Percentiles rank a stretch among this genome's conserved stretches.
Evolutionary conservation across 2,797 vertebrate genomes (phyloP).

Genomic region (Erethizon dorsatum): DNA sequence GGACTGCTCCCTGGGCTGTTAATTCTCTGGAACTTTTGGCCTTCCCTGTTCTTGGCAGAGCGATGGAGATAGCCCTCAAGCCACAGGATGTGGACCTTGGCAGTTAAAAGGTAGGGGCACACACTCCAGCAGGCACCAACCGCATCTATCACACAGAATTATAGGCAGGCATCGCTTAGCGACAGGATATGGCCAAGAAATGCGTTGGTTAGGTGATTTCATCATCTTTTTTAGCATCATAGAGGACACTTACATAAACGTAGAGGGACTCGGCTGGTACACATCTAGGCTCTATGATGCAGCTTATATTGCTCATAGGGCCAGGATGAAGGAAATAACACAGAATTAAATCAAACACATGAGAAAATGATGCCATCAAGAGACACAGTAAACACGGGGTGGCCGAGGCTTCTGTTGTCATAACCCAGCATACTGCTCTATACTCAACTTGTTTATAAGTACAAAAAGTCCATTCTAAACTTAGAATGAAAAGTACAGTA

Average conservation of each 20-base stretch:
- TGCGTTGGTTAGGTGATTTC: too few relatives aligned
- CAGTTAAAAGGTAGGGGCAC: conserved; percentile 3
- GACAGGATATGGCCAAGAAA: background rate
- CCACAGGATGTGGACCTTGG: background rate
- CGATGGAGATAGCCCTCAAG: background rate
- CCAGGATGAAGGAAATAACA: background rate
- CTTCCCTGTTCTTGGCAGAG: conserved; percentile 34
- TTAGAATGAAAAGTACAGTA: background rate
- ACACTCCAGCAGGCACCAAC: background rate
- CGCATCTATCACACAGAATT: conserved; percentile 43
- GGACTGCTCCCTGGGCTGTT: background rate
- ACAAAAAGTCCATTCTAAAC: background rate
- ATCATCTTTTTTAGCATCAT: background rate
- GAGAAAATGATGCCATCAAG: background rate
- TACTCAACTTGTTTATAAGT: background rate
- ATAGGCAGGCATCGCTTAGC: background rate
- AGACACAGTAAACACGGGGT: background rate
- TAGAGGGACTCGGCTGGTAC: background rate
- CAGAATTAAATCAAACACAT: background rate
- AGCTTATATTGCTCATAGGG: background rate
- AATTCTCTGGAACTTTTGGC: background rate
- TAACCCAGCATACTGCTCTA: background rate
- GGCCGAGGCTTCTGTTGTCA: background rate
- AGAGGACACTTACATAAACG: background rate
- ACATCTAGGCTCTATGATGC: background rate